Base-by-base conservation (phyloP, 64 coral and sea anemone species). In the Catalaphyllia jardinei region DNA sequence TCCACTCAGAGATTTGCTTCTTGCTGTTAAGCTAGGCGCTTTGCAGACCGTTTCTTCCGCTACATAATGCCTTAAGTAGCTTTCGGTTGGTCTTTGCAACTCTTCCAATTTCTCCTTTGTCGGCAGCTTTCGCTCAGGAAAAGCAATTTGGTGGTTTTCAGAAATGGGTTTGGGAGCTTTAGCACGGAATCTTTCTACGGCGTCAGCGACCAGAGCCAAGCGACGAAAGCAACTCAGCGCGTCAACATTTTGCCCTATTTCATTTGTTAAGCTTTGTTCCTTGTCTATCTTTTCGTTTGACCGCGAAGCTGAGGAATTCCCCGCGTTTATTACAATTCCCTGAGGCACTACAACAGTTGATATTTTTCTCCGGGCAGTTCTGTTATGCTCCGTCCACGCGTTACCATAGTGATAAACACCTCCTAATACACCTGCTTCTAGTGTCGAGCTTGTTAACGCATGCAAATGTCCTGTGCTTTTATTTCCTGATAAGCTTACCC, bases 51-150 rank as follows among this genome's bases (percentile, higher is more conserved):
- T 54, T 80, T 69, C 76, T 13, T 81, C 69, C 7, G 19, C 88
- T 27, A 73, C 38, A 71, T 54, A 31, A 52, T 89, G 88, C 29
- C 88, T 89, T 16, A 89, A 38, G 50, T 69, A 89, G 62, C 88
- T 89, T 52, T 89, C 88, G 16, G 88, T 89, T 20, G 88, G 88
- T 29, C 79, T 65, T 39, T 89, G 77, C 15, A 89, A 28, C 18
- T 79, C 77, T 25, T 80, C 52, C 31, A 80, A 51, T 73, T 63
- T 49, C 14, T 14, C 62, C 22, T 81, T 89, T 29, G 77, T 61
- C 13, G 62, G 52, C 0, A 89, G 38, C 30, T 89, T 79, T 79
- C 61, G 72, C 24, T 81, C 69, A 8, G 78, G n/a, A 20, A 61
- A 25, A 29, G 9, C 29, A 61, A 13, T 16, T 61, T 61, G 12